Percentiles rank a stretch among this genome's conserved stretches.
Evolutionary conservation across 64 coral and sea anemone genomes (phyloP).

Genomic region (Actinia equina): DNA sequence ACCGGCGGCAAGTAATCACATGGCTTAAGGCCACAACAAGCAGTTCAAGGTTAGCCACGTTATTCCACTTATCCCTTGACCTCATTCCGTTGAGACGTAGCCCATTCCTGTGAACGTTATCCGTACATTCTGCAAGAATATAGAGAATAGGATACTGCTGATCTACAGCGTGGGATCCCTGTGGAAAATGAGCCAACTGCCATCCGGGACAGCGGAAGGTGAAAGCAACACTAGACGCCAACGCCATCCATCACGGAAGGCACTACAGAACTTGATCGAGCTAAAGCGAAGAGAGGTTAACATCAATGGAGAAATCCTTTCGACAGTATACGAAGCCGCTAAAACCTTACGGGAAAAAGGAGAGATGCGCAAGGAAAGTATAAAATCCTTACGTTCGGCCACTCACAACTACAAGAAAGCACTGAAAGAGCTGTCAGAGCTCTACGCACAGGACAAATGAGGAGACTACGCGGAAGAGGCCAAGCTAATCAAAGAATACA

Average conservation of each 20-base stretch:
- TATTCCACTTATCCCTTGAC: neutral
- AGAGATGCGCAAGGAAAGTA: neutral
- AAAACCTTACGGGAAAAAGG: neutral
- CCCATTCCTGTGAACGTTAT: neutral
- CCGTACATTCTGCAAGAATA: neutral
- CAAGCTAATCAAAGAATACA: neutral
- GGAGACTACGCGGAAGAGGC: neutral
- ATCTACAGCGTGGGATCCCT: neutral
- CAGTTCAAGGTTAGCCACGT: neutral
- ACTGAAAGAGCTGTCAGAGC: neutral
- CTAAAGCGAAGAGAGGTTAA: neutral
- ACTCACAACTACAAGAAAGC: neutral
- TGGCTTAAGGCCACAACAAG: neutral
- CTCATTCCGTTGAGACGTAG: neutral
- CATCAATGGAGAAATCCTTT: neutral
- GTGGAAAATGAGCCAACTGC: neutral
- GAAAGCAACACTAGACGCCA: neutral
- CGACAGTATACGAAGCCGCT: neutral
- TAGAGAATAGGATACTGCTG: neutral
- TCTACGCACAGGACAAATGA: conserved; percentile 20
- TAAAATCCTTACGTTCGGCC: neutral
- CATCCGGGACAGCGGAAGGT: neutral
- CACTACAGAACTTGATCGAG: neutral
- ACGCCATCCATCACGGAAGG: neutral
- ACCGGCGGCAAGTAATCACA: neutral